These are phyloP conservation scores for Rachycentron canadum DNA, from an alignment of 2,797 vertebrate species.

Conservation along the genomic window DNA sequence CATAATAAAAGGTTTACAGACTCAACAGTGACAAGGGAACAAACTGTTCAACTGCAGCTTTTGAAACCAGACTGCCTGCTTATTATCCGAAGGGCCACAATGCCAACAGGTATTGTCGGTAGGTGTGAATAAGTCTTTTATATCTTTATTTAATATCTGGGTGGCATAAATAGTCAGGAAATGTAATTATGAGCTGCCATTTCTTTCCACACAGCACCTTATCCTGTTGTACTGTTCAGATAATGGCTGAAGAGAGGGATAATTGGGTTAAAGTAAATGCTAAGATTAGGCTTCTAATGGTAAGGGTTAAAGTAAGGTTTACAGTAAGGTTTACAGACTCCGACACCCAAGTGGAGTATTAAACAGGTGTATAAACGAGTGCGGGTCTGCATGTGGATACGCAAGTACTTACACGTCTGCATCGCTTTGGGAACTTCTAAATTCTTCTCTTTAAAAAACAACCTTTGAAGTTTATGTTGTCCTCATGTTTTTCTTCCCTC, in stretches of 20 bases:
- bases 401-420: background rate
- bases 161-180: background rate
- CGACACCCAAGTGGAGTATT: background rate
- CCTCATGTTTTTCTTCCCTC: conserved; percentile 21
- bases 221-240: background rate
- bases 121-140: no score
- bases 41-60: background rate
- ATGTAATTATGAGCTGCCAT: background rate
- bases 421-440: conserved; percentile 5
- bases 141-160: no score
- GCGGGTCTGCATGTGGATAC: background rate
- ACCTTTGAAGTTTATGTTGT: conserved; percentile 13
- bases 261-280: conserved; percentile 36
- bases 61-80: no score
- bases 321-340: background rate
- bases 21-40: background rate
- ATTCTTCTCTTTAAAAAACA: background rate
- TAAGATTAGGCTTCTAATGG: conserved; percentile 14
- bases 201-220: background rate
- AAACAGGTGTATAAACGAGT: background rate
- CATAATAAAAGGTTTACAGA: background rate
- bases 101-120: background rate
- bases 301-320: conserved; percentile 11
- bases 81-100: no score
- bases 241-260: conserved; percentile 29